Evolutionary conservation across 2,113 vertebrate genomes (phyloP), one percentile per base, ranked within the genome.

Genomic region (Marcusenius ussheri): DNA sequence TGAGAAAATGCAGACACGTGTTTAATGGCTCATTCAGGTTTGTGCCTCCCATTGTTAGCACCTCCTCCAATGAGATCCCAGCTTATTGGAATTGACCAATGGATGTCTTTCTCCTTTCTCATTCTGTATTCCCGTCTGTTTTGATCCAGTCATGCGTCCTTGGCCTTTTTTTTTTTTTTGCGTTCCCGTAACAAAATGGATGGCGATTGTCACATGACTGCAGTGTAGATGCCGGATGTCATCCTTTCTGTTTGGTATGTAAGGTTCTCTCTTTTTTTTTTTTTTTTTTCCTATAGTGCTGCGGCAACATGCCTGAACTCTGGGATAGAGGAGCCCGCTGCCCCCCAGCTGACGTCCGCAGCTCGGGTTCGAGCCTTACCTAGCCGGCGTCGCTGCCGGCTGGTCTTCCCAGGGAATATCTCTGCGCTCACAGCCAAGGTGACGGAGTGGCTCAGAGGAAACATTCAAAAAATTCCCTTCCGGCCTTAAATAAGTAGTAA

Each of bases 391-490:
- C 93, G 92, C 7, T 90, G 90, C 42, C 89, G 89, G 56, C 92
- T 94, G 35, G 90, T 95, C 89, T 88, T 87, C 49, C 88, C 93
- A 31, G 89, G 90, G 13, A 56, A 84, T 0, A 90, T 91, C 24
- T 74, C 93, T 13, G 92, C 74, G 1, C 92, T 94, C 11, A 89
- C 89, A 19, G 90, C 92, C 88, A 94, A 93, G 93, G 95, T 94
- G 85, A 51, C 7, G 58, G 31, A 58, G 39, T 27, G 5, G n/a
- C 11, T 46, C 53, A 17, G 24, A 5, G 62, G 10, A 70, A 70
- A 27, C n/a, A 13, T 27, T 31, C 0, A 27, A 53, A 58, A 21
- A 21, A 83, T 83, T 45, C 5, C 1, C 39, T 45, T 83, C 15
- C 15, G 2, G 19, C 31, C 77, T 7, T 70, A 70, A 66, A 66